A percentile compares a stretch with the other conserved stretches of the same genome.
Evolutionary conservation across 2,113 vertebrate genomes (phyloP).

Genomic region (Columba janthina): DNA sequence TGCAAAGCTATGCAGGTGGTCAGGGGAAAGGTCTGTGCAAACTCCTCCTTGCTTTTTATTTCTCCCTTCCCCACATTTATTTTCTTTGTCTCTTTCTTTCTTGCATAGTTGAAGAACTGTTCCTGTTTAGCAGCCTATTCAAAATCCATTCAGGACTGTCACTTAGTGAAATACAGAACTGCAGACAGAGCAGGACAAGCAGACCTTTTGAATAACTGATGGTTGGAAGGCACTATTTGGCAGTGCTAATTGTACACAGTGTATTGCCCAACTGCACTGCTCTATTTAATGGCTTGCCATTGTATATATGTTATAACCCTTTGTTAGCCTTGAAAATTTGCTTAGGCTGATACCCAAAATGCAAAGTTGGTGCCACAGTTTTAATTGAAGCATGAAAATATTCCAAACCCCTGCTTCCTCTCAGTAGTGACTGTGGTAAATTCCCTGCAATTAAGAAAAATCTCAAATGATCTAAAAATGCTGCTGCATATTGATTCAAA

Average conservation of each 20-base stretch:
- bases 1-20: background rate
- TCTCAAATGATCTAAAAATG: background rate
- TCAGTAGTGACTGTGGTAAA: background rate
- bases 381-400: background rate
- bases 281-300: background rate
- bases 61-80: background rate
- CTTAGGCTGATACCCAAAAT: constrained; percentile 4
- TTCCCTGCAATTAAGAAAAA: background rate
- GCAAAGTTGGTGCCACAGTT: background rate
- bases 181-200: background rate
- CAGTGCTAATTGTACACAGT: background rate
- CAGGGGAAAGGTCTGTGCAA: background rate
- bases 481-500: constrained; percentile 32
- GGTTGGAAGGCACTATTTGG: background rate
- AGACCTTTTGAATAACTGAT: background rate
- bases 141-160: background rate
- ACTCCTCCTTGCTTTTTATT: background rate
- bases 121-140: background rate
- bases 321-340: constrained; percentile 29
- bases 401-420: background rate
- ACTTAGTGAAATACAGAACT: background rate
- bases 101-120: background rate
- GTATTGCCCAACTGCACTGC: background rate
- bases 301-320: constrained; percentile 14
- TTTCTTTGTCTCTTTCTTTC: background rate